These are phyloP conservation scores for Tetramorium simillimum DNA, from an alignment of 1,140 invertebrate genomes.

Conservation along the genomic window DNA sequence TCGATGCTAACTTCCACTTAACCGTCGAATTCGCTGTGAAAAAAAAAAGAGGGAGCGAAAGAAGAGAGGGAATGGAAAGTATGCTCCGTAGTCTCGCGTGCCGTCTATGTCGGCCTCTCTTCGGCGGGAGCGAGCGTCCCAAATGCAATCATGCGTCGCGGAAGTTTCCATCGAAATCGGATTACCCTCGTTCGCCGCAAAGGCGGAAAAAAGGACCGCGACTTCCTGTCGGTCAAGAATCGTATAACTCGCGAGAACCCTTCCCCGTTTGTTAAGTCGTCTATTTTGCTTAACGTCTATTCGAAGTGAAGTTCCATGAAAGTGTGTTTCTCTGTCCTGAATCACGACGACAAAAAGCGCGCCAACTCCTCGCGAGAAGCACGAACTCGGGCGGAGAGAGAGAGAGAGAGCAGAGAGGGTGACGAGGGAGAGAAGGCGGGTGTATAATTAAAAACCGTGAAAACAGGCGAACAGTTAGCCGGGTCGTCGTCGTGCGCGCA, in stretches of 20 bases:
- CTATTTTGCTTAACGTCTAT: constrained; percentile 34
- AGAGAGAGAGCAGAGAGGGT: too few species aligned
- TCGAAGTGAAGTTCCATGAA: constrained; percentile 64
- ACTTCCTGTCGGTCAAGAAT: constrained; percentile 1
- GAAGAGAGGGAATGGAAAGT: neutral
- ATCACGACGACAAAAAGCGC: constrained; percentile 70
- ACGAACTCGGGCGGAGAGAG: neutral
- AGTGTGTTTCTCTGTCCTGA: constrained; percentile 75
- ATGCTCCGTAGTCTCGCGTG: constrained; percentile 23
- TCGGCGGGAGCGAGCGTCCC: constrained; percentile 47
- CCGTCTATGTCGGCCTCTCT: constrained; percentile 43
- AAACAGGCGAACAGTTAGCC: constrained; percentile 76
- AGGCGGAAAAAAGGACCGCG: constrained; percentile 49
- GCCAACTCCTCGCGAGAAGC: constrained; percentile 25
- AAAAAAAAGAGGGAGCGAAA: neutral
- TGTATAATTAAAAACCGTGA: constrained; percentile 83
- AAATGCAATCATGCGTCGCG: constrained; percentile 53
- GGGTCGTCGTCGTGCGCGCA: constrained; percentile 65
- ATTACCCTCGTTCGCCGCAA: constrained; percentile 48
- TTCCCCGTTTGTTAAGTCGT: neutral
- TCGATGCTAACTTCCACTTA: constrained; percentile 54
- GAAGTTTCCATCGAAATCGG: constrained; percentile 60
- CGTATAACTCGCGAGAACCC: neutral
- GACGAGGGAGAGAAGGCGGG: constrained; percentile 32
- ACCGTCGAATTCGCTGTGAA: constrained; percentile 42